phyloP scores from a whole-genome alignment of 1,140 invertebrate genomes.

The Tetramorium alpestre region DNA sequence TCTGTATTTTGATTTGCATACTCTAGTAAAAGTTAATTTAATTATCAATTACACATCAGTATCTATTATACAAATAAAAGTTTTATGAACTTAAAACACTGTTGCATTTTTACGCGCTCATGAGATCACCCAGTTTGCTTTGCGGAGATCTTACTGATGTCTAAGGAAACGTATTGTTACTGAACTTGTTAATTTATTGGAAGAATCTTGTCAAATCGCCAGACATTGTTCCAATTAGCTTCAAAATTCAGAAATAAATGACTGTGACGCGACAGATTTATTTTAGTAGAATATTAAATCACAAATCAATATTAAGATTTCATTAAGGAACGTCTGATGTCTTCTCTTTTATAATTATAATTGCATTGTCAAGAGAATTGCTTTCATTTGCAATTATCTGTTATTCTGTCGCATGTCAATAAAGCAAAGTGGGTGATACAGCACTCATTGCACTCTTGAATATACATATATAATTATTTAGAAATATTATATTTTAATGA shows the following conservation, averaged over 20 bases:
- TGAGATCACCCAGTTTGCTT: conserved; percentile 27
- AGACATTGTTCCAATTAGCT: conserved; percentile 65
- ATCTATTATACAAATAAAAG: neutral
- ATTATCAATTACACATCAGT: neutral
- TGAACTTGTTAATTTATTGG: conserved; percentile 62
- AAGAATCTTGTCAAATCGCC: conserved; percentile 66
- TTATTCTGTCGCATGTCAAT: neutral
- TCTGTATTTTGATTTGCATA: neutral
- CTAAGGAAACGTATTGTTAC: conserved; percentile 12
- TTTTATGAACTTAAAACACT: neutral
- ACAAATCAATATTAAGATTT: conserved; percentile 17
- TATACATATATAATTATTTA: neutral
- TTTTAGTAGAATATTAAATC: conserved; percentile 58
- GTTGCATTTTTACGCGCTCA: conserved; percentile 26
- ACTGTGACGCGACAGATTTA: conserved; percentile 9
- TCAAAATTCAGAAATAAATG: conserved; percentile 56
- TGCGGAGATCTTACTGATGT: neutral
- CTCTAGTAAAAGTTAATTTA: neutral
- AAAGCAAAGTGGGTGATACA: conserved; percentile 27
- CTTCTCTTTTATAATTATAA: neutral
- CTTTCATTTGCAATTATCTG: neutral
- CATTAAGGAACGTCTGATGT: neutral
- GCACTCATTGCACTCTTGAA: conserved; percentile 20
- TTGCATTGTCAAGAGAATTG: neutral
- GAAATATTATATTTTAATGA: neutral